Percentiles rank a stretch among this genome's conserved stretches.
Conservation (phyloP, 2,797 vertebrate genomes). For the Toxotes lorentzi region DNA sequence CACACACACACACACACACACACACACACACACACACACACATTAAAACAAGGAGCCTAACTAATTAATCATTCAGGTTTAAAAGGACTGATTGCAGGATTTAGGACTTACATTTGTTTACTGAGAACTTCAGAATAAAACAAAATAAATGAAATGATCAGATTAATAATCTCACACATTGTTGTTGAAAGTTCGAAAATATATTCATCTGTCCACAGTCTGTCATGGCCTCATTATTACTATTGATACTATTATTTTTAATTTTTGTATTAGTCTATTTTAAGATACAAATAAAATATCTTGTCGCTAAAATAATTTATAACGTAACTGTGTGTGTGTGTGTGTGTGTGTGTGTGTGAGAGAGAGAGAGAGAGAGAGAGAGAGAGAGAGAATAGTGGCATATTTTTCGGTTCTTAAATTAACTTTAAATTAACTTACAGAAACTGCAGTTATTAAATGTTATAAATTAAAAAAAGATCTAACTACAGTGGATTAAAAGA, state of each 20-base stretch:
- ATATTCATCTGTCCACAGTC: not conserved
- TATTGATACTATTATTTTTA: not conserved
- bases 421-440: not conserved
- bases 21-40: slow-evolving; percentile 12
- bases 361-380: no score
- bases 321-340: not conserved
- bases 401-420: not conserved
- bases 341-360: not conserved
- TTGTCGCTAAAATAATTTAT: not conserved
- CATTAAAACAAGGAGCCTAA: not conserved
- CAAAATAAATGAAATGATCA: not conserved
- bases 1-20: slow-evolving; percentile 11
- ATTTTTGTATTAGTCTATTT: not conserved
- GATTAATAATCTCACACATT: not conserved
- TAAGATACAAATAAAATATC: slow-evolving; percentile 1
- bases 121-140: not conserved
- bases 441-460: not conserved
- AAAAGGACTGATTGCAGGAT: not conserved
- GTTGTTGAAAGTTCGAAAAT: not conserved
- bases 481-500: not conserved
- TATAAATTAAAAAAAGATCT: not conserved
- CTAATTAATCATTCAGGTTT: slow-evolving; percentile 21
- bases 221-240: not conserved
- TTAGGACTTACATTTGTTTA: not conserved
- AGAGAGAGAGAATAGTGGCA: not conserved